Base-by-base conservation (phyloP, 1,140 invertebrate genomes). In the Aphelenchoides fujianensis region DNA sequence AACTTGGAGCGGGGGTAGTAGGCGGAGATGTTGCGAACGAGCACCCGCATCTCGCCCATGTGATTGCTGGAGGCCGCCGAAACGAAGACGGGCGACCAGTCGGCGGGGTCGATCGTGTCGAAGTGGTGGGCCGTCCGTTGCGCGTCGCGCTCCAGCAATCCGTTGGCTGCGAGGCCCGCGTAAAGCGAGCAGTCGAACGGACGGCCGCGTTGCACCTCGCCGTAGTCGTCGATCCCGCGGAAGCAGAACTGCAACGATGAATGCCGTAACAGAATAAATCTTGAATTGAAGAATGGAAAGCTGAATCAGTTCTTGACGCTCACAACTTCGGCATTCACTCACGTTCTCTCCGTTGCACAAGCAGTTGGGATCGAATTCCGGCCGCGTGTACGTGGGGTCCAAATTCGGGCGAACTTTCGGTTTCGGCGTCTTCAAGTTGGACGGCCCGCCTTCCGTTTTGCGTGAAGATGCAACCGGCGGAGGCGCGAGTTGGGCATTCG, bases 331-430 rank as follows among this genome's bases (percentile, higher is more conserved):
- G 12, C 41, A 48, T 16, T 48, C 41, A 48, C 41, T 48, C 23
- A 48, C 41, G 41, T 48, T 48, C 41, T 48, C 41, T 48, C 41
- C 41, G 41, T 48, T 48, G 41, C 41, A 48, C 41, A 48, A 48
- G 23, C 41, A 48, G 12, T 23, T 12, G 23, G 12, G 12, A 48
- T 48, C 41, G 23, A 23, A 16, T 48, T 48, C 41, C 23, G 23
- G n/a, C n/a, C n/a, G 12, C 23, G 23, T 23, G 41, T 16, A 48
- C 41, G 12, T 48, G 41, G 41, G 41, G 23, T 48, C 41, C 23
- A 48, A 48, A 23, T 48, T 48, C 41, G 12, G 12, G 41, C 12
- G 41, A 48, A 16, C 23, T 23, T 48, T 12, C 23, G 41, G 41
- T 23, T 48, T 48, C n/a, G n/a, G n/a, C n/a, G n/a, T n/a, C n/a